These are phyloP conservation scores for Globia sparganii DNA, from an alignment of 2,888 invertebrate genomes.

Conservation along the genomic window DNA sequence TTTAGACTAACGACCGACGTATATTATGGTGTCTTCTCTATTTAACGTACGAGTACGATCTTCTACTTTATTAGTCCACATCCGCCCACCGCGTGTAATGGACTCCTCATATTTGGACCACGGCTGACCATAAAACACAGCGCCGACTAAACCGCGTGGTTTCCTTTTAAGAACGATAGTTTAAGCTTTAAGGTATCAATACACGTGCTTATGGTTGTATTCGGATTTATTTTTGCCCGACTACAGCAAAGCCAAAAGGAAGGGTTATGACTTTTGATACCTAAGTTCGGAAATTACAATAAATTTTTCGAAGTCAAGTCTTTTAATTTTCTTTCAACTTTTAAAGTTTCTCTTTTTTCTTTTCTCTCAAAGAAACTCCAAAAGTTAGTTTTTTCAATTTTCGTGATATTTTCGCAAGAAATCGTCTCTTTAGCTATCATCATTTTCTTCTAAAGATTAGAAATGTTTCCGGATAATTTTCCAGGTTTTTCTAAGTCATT, in stretches of 20 bases:
- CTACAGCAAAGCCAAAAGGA: too few relatives aligned
- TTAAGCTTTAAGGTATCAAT: not conserved
- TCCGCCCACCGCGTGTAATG: conserved; percentile 55
- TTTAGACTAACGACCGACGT: conserved; percentile 47
- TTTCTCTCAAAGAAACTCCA: too few relatives aligned
- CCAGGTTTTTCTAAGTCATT: not conserved
- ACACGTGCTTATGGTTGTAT: not conserved
- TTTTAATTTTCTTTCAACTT: too few relatives aligned
- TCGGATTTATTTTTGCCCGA: not conserved
- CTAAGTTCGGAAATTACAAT: too few relatives aligned
- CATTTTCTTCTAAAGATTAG: not conserved
- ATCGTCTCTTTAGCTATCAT: not conserved
- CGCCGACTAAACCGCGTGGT: conserved; percentile 40
- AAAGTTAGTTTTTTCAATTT: too few relatives aligned
- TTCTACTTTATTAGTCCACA: conserved; percentile 60
- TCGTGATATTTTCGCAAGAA: too few relatives aligned
- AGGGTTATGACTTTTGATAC: too few relatives aligned
- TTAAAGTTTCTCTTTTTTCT: too few relatives aligned
- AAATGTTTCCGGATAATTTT: too few relatives aligned
- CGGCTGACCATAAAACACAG: conserved; percentile 47
- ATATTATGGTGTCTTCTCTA: conserved; percentile 44
- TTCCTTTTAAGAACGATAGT: conserved; percentile 15
- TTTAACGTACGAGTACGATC: conserved; percentile 47
- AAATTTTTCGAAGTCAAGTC: too few relatives aligned
- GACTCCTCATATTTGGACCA: conserved; percentile 56